phyloP scores from a whole-genome alignment of 2,113 vertebrate genomes.

The Hystrix brachyura region DNA sequence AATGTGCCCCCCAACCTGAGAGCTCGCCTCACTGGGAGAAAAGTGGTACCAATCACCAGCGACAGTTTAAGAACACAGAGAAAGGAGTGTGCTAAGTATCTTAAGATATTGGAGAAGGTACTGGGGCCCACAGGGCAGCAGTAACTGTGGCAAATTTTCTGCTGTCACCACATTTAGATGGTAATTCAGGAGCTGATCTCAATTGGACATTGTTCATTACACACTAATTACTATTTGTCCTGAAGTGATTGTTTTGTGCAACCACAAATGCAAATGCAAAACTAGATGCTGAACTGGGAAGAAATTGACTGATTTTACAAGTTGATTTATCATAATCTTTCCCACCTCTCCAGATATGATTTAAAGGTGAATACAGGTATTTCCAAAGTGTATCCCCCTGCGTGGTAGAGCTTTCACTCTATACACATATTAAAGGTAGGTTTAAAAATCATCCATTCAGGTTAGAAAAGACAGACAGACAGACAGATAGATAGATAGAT shows the following conservation, averaged over 20 bases:
- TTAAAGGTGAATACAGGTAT: neutral
- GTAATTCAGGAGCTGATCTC: constrained; percentile 64
- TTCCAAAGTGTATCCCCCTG: neutral
- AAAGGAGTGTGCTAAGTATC: constrained; percentile 29
- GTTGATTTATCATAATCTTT: neutral
- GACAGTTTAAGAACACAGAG: constrained; percentile 32
- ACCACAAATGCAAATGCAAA: constrained; percentile 3
- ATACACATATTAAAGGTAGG: neutral
- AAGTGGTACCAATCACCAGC: neutral
- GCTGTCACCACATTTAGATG: constrained; percentile 52
- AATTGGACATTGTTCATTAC: constrained; percentile 74
- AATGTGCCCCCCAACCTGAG: neutral
- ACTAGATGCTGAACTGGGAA: neutral
- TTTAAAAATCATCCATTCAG: neutral
- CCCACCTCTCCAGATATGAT: neutral
- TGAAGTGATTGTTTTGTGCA: constrained; percentile 41
- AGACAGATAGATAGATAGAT: neutral
- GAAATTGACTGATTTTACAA: neutral
- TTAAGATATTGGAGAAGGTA: neutral
- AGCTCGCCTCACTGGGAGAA: neutral
- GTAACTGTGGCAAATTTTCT: constrained; percentile 56
- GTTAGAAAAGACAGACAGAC: neutral
- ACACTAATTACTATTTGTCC: constrained; percentile 70
- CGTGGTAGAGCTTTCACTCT: neutral
- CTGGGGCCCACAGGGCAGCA: neutral